Conservation (phyloP, 2,113 vertebrate genomes). For the Patagioenas fasciata region DNA sequence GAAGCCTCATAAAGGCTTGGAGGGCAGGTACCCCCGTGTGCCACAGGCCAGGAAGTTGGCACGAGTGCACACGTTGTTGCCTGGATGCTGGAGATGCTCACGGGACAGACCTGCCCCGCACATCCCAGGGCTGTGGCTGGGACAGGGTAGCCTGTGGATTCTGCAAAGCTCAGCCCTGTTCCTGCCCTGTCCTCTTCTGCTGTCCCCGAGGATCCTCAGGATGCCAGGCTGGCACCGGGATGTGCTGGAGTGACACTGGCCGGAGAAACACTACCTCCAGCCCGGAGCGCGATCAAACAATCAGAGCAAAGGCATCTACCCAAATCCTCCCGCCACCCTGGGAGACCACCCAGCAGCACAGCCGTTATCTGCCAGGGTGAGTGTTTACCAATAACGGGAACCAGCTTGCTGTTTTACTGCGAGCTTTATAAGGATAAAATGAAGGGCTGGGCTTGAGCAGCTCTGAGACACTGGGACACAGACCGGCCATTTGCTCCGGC, state of each 20-base stretch:
- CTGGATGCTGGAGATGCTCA: neutral
- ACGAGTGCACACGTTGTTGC: fast-evolving
- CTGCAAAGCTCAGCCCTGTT: neutral
- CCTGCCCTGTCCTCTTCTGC: neutral
- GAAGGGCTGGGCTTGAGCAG: constrained; percentile 78
- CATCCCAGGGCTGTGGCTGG: neutral
- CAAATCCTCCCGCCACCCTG: constrained; percentile 76
- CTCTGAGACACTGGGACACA: constrained; percentile 73
- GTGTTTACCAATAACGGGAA: constrained; percentile 88
- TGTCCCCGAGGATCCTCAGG: neutral
- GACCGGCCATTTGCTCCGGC: constrained; percentile 76
- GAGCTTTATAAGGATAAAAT: constrained; percentile 87
- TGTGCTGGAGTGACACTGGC: constrained; percentile 8
- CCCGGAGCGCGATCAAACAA: constrained; percentile 66
- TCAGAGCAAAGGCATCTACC: constrained; percentile 74
- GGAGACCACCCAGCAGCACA: constrained; percentile 85
- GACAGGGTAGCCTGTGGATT: neutral
- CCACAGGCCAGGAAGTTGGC: neutral
- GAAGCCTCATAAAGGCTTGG: fast-evolving
- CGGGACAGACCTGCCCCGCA: fast-evolving
- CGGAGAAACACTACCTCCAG: constrained; percentile 69
- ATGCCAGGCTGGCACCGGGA: neutral
- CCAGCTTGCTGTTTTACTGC: constrained; percentile 83
- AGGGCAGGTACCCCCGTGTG: neutral
- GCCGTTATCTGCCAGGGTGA: constrained; percentile 84